These are phyloP conservation scores for Uria aalge DNA, from an alignment of 2,113 vertebrate genomes.

Conservation along the genomic window DNA sequence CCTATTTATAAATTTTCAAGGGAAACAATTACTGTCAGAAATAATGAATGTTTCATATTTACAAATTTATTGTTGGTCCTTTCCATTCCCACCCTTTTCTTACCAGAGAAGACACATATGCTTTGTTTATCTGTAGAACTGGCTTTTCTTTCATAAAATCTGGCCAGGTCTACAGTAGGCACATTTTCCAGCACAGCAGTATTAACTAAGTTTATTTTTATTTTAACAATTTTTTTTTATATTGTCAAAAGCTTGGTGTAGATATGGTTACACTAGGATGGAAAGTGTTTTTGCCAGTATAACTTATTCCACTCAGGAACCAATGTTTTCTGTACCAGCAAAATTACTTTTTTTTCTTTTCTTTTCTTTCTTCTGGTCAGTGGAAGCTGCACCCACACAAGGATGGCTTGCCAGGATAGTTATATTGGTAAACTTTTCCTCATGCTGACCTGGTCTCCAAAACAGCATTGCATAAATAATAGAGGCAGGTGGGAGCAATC, in stretches of 20 bases:
- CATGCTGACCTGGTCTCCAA: conserved; percentile 34
- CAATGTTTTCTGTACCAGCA: background rate
- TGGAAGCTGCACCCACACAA: conserved; percentile 25
- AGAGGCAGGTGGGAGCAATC: conserved; percentile 31
- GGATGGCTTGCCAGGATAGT: background rate
- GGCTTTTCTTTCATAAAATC: background rate
- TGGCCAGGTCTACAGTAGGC: background rate
- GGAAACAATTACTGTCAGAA: background rate
- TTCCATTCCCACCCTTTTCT: background rate
- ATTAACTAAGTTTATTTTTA: background rate
- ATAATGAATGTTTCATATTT: background rate
- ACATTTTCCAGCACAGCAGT: background rate
- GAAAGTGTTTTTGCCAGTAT: background rate
- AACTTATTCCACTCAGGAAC: background rate
- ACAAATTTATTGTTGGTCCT: background rate
- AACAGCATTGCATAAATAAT: conserved; percentile 43
- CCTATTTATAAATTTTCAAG: background rate
- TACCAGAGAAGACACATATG: background rate
- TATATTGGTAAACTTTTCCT: conserved; percentile 34
- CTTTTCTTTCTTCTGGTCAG: background rate
- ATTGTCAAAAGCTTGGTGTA: background rate
- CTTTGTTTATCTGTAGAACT: background rate
- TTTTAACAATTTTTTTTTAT: background rate
- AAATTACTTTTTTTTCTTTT: background rate
- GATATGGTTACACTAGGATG: background rate